These are phyloP conservation scores for Vultur gryphus DNA, from an alignment of 2,797 vertebrate species.

Conservation along the genomic window DNA sequence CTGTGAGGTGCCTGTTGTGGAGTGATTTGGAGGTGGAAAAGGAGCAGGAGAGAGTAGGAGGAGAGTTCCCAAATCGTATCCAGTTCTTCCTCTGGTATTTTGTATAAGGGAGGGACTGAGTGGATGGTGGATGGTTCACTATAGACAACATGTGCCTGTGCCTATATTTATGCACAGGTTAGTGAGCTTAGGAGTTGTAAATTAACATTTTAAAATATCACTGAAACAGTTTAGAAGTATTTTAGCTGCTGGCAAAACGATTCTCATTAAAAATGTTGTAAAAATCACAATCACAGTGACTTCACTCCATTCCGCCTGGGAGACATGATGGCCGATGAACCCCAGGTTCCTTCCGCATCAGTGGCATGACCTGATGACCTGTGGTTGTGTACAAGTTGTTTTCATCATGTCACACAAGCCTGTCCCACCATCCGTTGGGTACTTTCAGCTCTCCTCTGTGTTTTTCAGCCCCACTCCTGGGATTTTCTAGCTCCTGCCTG, in stretches of 20 bases:
- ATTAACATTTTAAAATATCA: neutral
- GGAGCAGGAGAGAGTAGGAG: neutral
- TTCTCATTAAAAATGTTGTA: neutral
- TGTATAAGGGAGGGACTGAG: neutral
- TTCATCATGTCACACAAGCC: neutral
- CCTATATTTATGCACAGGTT: neutral
- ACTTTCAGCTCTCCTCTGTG: neutral
- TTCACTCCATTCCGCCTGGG: neutral
- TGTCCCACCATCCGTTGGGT: neutral
- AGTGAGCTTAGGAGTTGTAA: neutral
- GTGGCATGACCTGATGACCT: neutral
- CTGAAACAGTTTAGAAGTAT: neutral
- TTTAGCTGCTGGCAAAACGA: neutral
- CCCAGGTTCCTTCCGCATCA: neutral
- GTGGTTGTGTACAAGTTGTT: neutral
- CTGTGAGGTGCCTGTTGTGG: neutral
- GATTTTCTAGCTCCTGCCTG: neutral
- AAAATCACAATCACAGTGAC: neutral
- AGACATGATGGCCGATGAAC: accelerated
- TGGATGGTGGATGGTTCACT: neutral
- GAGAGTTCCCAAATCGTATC: neutral
- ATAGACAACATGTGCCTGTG: neutral
- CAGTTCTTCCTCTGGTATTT: neutral
- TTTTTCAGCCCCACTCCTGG: neutral
- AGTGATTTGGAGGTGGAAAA: neutral